These are phyloP conservation scores for Orussus abietinus DNA, from an alignment of 1,140 invertebrate species.

Conservation along the genomic window DNA sequence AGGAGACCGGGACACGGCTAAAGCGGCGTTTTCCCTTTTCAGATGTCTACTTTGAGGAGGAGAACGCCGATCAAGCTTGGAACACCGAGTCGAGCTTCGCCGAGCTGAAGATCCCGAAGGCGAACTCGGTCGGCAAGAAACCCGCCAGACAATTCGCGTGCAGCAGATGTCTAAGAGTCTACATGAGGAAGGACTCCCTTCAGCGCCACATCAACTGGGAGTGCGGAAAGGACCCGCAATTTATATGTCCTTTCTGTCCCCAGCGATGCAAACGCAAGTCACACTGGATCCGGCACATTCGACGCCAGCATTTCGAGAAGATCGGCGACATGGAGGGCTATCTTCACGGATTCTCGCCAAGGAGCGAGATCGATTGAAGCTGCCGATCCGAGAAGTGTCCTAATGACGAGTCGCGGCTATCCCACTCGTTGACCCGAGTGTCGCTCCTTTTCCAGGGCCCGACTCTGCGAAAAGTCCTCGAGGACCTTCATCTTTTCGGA, in stretches of 20 bases:
- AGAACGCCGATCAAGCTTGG: conserved; percentile 33
- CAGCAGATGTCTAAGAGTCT: conserved; percentile 60
- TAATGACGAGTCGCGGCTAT: no score
- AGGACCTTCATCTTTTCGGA: no score
- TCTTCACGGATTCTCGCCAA: conserved; percentile 7
- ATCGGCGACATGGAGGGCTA: conserved; percentile 46
- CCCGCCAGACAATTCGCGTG: conserved; percentile 54
- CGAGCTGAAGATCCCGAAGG: conserved; percentile 41
- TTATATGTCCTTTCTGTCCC: conserved; percentile 63
- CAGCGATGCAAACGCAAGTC: conserved; percentile 60
- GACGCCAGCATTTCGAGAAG: conserved; percentile 56
- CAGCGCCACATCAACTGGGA: conserved; percentile 65
- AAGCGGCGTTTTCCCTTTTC: conserved; percentile 22
- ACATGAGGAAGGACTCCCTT: conserved; percentile 64
- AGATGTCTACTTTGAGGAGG: conserved; percentile 21
- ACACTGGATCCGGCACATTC: conserved; percentile 59
- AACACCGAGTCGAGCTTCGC: conserved; percentile 29
- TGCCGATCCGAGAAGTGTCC: no score
- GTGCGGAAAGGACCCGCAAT: conserved; percentile 65
- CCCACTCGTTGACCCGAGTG: no score
- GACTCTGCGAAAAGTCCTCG: no score
- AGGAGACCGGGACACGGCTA: conserved; percentile 22
- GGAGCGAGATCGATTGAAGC: neutral
- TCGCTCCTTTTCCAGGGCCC: no score
- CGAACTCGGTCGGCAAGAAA: conserved; percentile 26